Conservation (phyloP, 2,888 invertebrate genomes). For the Ommatoiulus sabulosus region DNA sequence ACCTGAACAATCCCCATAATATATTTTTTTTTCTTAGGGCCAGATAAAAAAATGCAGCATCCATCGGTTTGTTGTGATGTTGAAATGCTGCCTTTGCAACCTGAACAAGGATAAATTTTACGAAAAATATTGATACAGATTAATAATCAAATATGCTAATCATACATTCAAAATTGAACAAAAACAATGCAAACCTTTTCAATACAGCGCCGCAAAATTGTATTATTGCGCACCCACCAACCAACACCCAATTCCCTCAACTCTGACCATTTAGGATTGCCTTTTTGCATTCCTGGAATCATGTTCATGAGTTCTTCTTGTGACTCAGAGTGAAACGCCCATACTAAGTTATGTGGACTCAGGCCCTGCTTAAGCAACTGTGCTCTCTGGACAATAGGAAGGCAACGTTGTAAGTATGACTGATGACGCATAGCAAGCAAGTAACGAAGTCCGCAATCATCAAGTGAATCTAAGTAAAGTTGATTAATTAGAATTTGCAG, state of each 20-base stretch:
- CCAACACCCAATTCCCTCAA: conserved; percentile 92
- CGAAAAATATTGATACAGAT: neutral
- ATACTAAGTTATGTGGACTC: conserved; percentile 82
- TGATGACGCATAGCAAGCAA: conserved; percentile 98
- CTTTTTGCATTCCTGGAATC: conserved; percentile 76
- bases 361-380: conserved; percentile 84
- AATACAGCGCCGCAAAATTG: conserved; percentile 83
- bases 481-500: neutral
- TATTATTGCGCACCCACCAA: conserved; percentile 94
- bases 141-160: neutral
- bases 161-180: neutral
- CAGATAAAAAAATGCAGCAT: conserved; percentile 96
- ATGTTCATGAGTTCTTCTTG: conserved; percentile 93
- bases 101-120: conserved; percentile 63
- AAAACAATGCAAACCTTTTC: conserved; percentile 75
- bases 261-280: conserved; percentile 82
- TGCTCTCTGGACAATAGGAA: conserved; percentile 89
- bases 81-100: conserved; percentile 95
- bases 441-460: conserved; percentile 97
- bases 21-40: conserved; percentile 98
- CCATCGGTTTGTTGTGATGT: conserved; percentile 92
- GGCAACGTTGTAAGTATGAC: conserved; percentile 91
- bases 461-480: conserved; percentile 77
- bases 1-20: conserved; percentile 90
- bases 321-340: conserved; percentile 99